Conservation (phyloP, 2,888 invertebrate species). For the Lottia scabra region DNA sequence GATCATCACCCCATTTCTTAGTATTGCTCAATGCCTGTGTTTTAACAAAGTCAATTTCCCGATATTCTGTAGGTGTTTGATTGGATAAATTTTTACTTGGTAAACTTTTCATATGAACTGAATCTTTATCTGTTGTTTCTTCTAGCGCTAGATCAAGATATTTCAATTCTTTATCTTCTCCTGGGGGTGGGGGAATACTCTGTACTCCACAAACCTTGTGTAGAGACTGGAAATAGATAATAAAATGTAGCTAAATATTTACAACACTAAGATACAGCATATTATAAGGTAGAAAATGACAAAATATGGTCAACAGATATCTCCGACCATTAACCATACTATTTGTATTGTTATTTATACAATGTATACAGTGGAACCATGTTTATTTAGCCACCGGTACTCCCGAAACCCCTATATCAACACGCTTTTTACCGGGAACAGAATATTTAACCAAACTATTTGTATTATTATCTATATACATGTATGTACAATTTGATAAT, state of each 20-base stretch:
- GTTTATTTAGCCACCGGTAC: too few relatives aligned
- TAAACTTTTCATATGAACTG: slow-evolving; percentile 17
- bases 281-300: too few relatives aligned
- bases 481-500: too few relatives aligned
- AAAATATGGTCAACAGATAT: too few relatives aligned
- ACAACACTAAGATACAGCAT: background rate
- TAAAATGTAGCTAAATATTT: too few relatives aligned
- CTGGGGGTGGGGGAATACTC: slow-evolving; percentile 34
- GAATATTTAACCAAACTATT: too few relatives aligned
- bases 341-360: too few relatives aligned
- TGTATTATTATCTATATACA: too few relatives aligned
- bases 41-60: slow-evolving; percentile 93
- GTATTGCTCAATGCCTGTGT: slow-evolving; percentile 89
- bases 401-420: too few relatives aligned
- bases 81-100: slow-evolving; percentile 10
- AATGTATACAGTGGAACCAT: too few relatives aligned
- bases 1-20: slow-evolving; percentile 34
- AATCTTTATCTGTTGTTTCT: slow-evolving; percentile 55
- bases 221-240: background rate
- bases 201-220: background rate
- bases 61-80: slow-evolving; percentile 78
- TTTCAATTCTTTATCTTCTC: slow-evolving; percentile 73
- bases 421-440: too few relatives aligned
- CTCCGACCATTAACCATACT: too few relatives aligned
- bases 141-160: slow-evolving; percentile 89